A percentile compares a stretch with the other conserved stretches of the same genome.
Evolutionary conservation across 2,888 invertebrate species (phyloP).

Genomic region (Rosalia funebris): DNA sequence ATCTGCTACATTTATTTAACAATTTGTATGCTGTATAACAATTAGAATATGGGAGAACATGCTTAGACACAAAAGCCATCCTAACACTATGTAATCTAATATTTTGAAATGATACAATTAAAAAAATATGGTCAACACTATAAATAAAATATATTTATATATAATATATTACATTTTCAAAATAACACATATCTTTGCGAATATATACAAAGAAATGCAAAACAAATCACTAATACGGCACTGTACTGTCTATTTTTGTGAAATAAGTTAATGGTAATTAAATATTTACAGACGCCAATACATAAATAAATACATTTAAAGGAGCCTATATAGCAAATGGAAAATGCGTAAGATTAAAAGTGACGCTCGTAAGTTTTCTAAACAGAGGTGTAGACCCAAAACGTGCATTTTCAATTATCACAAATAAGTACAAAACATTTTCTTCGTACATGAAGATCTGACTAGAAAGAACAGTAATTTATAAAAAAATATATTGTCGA

Average conservation of each 20-base stretch:
- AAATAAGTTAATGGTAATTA: conserved; percentile 25
- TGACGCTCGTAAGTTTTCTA: conserved; percentile 3
- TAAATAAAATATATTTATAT: conserved; percentile 38
- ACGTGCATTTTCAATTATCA: conserved; percentile 29
- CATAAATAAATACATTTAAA: conserved; percentile 23
- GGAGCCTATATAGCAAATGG: conserved; percentile 35
- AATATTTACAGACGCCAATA: conserved; percentile 30
- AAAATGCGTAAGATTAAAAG: conserved; percentile 28
- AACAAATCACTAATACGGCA: conserved; percentile 27
- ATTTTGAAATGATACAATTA: conserved; percentile 43
- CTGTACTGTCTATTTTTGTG: conserved; percentile 15
- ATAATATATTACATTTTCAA: conserved; percentile 47
- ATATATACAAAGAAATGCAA: conserved; percentile 42
- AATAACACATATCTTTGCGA: conserved; percentile 36
- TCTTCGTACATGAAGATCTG: conserved; percentile 2
- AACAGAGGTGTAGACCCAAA: conserved; percentile 38
- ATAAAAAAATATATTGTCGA: conserved; percentile 2
- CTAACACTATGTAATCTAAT: conserved; percentile 58
- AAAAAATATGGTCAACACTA: conserved; percentile 28
- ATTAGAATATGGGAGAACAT: conserved; percentile 64
- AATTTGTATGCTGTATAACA: conserved; percentile 63
- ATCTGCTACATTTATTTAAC: conserved; percentile 65
- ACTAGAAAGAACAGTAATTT: conserved; percentile 16
- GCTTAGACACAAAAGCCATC: conserved; percentile 63
- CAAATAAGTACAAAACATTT: conserved; percentile 33